Evolutionary conservation across 64 coral and sea anemone species (phyloP).

Genomic region (Montipora capricornis): DNA sequence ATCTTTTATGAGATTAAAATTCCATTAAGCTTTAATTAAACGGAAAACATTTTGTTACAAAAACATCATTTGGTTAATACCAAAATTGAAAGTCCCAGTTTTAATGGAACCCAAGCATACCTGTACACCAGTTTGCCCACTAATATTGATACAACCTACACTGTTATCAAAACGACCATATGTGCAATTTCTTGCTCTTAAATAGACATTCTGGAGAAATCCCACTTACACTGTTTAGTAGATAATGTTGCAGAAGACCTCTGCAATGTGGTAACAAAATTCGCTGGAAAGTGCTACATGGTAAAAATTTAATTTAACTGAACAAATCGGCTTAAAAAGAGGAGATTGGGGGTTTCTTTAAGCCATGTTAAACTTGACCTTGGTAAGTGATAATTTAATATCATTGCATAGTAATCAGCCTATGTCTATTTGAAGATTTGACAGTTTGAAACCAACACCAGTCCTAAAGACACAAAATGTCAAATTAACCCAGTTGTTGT

Average conservation of each 20-base stretch:
- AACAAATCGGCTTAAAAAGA: not conserved
- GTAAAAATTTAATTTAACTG: conserved; percentile 1
- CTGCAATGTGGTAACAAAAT: no score
- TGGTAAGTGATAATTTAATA: no score
- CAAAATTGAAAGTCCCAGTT: not conserved
- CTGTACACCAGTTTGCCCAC: not conserved
- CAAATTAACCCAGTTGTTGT: not conserved
- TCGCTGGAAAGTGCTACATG: not conserved
- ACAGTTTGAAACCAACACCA: conserved; percentile 50
- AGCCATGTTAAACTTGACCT: not conserved
- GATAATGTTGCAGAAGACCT: no score
- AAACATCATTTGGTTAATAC: not conserved
- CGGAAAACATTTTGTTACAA: not conserved
- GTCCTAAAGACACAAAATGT: conserved; percentile 21
- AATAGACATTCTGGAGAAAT: no score
- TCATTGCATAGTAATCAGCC: not conserved
- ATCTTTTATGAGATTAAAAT: no score
- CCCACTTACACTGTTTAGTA: no score
- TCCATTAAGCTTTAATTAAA: no score
- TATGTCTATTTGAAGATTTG: conserved; percentile 5
- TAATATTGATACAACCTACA: not conserved
- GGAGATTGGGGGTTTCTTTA: not conserved
- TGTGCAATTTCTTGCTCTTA: no score
- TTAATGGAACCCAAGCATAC: not conserved
- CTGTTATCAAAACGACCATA: no score